Conservation (phyloP, 2,797 vertebrate genomes). For the Monodelphis domestica region DNA sequence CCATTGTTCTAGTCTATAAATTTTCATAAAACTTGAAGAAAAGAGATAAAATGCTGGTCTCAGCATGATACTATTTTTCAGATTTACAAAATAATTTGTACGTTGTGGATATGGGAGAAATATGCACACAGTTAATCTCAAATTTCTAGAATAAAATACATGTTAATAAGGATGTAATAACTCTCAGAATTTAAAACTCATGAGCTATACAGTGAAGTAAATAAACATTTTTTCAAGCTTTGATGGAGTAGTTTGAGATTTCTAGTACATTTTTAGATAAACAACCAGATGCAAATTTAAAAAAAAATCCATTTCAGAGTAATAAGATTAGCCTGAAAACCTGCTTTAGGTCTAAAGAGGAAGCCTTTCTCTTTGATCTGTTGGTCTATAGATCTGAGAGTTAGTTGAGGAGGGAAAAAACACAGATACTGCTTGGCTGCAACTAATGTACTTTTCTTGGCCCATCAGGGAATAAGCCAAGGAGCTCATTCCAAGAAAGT, state of each 20-base stretch:
- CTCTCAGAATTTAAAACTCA: constrained; percentile 56
- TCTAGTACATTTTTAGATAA: constrained; percentile 64
- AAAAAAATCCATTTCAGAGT: constrained; percentile 59
- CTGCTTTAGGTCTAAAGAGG: constrained; percentile 66
- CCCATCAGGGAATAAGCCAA: constrained; percentile 57
- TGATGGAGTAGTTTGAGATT: constrained; percentile 58
- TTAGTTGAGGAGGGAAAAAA: constrained; percentile 44
- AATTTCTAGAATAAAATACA: neutral
- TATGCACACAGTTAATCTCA: neutral
- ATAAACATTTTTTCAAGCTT: constrained; percentile 37
- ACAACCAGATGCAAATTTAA: constrained; percentile 32
- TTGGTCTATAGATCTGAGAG: constrained; percentile 35
- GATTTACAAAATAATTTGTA: constrained; percentile 13
- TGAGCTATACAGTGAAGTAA: constrained; percentile 23
- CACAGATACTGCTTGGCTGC: constrained; percentile 48
- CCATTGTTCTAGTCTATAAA: neutral
- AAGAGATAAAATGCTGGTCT: neutral
- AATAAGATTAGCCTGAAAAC: constrained; percentile 66
- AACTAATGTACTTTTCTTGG: constrained; percentile 68
- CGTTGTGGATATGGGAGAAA: neutral
- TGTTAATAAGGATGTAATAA: constrained; percentile 33
- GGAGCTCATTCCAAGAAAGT: constrained; percentile 26
- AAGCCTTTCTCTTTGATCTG: constrained; percentile 73
- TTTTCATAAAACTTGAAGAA: neutral
- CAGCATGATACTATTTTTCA: neutral